phyloP scores from a whole-genome alignment of 2,797 vertebrate species.

The Tenualosa ilisha region DNA sequence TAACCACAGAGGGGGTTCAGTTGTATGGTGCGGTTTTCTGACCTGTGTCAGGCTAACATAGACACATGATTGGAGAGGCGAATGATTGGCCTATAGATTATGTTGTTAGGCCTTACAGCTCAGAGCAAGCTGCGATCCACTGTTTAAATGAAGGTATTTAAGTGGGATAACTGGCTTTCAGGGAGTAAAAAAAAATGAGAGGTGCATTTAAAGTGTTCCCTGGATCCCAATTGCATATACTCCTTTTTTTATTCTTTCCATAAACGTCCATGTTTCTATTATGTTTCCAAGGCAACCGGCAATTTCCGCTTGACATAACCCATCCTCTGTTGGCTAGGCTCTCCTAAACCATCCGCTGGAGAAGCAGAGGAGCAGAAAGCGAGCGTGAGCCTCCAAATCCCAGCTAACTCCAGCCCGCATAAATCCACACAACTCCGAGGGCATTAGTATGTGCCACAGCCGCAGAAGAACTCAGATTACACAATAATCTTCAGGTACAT shows the following conservation, averaged over 20 bases:
- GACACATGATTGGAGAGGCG: conserved; percentile 20
- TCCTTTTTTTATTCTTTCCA: conserved; percentile 58
- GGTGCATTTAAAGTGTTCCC: conserved; percentile 55
- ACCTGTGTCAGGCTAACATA: neutral
- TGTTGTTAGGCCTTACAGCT: conserved; percentile 60
- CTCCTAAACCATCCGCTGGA: conserved; percentile 60
- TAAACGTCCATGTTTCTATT: conserved; percentile 70
- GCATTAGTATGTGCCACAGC: conserved; percentile 68
- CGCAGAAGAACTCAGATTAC: conserved; percentile 73
- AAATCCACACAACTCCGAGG: conserved; percentile 66
- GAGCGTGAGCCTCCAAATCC: conserved; percentile 59
- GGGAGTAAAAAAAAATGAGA: conserved; percentile 39
- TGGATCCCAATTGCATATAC: conserved; percentile 56
- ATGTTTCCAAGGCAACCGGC: conserved; percentile 71
- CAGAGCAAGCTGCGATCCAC: conserved; percentile 51
- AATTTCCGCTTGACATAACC: conserved; percentile 58
- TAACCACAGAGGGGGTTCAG: conserved; percentile 4
- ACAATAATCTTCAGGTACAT: conserved; percentile 77
- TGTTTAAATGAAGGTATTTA: conserved; percentile 65
- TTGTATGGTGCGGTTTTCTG: neutral
- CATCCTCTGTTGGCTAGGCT: conserved; percentile 56
- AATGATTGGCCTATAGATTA: conserved; percentile 61
- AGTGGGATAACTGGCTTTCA: conserved; percentile 54
- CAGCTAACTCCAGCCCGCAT: conserved; percentile 62
- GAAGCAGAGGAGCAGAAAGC: conserved; percentile 55